A percentile compares a stretch with the other conserved stretches of the same genome.
Conservation (phyloP, 2,888 invertebrate genomes). For the Eretmocerus hayati region DNA sequence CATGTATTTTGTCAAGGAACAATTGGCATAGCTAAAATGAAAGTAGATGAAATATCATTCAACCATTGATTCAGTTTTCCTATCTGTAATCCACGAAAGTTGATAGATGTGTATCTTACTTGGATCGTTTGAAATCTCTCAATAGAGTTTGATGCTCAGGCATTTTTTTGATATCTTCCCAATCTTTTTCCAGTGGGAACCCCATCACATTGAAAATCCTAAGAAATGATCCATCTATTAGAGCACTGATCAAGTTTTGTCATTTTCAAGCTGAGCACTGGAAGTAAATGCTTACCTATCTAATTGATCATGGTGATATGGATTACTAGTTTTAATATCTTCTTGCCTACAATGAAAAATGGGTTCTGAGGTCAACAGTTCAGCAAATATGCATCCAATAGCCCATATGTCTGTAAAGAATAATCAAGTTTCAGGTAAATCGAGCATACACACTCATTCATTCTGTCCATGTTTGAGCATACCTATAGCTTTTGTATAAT, state of each 20-base stretch:
- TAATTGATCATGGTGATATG: constrained; percentile 97
- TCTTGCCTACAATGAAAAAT: constrained; percentile 99
- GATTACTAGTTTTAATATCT: constrained; percentile 98
- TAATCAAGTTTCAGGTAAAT: background rate
- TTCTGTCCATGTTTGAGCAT: too few species aligned
- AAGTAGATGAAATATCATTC: too few species aligned
- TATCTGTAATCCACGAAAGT: background rate
- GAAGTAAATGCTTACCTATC: constrained; percentile 54
- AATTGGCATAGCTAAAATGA: constrained; percentile 70
- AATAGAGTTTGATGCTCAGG: constrained; percentile 93
- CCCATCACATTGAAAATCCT: constrained; percentile 99
- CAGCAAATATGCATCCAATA: constrained; percentile 98
- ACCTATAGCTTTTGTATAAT: constrained; percentile 98
- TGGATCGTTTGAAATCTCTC: constrained; percentile 92
- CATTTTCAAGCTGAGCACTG: background rate
- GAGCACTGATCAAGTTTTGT: too few species aligned
- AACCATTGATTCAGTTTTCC: background rate
- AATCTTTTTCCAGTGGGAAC: constrained; percentile 93
- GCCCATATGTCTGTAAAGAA: constrained; percentile 86
- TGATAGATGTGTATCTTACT: constrained; percentile 52
- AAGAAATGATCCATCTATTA: constrained; percentile 16
- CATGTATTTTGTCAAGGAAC: constrained; percentile 91
- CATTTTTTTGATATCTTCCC: constrained; percentile 99
- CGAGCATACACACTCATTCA: too few species aligned
- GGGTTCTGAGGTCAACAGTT: constrained; percentile 96